phyloP scores from a whole-genome alignment of 1,140 invertebrate genomes.

The Semibalanus balanoides region DNA sequence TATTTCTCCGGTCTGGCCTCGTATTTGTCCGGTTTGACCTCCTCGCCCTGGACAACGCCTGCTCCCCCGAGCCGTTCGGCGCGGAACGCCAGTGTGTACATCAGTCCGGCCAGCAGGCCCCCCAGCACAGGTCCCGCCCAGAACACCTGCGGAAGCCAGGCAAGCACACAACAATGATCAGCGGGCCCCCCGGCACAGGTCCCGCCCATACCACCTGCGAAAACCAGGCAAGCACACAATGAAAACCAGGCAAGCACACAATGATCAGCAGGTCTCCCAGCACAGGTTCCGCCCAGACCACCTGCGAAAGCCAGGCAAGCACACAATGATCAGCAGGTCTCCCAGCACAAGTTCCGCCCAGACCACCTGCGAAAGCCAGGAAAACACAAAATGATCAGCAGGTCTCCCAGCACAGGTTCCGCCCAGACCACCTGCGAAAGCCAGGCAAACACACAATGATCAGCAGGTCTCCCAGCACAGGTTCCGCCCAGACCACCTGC shows the following conservation, averaged over 20 bases:
- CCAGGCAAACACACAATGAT: no score
- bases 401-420: no score
- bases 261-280: conserved; percentile 57
- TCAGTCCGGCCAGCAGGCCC: conserved; percentile 53
- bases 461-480: conserved; percentile 57
- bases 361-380: no score
- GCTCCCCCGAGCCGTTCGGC: not conserved
- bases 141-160: conserved; percentile 58
- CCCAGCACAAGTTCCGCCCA: no score
- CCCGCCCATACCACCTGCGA: conserved; percentile 74
- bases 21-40: no score
- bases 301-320: conserved; percentile 52
- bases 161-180: conserved; percentile 56
- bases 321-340: no score
- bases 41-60: no score
- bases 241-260: conserved; percentile 56
- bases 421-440: no score
- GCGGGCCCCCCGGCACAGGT: conserved; percentile 60
- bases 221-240: conserved; percentile 56
- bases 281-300: conserved; percentile 77
- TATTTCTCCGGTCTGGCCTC: not conserved
- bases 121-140: conserved; percentile 74
- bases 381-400: no score
- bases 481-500: conserved; percentile 73
- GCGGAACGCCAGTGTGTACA: conserved; percentile 56